Base-by-base conservation (phyloP, 2,113 vertebrate genomes). In the Eubucco bourcierii region DNA sequence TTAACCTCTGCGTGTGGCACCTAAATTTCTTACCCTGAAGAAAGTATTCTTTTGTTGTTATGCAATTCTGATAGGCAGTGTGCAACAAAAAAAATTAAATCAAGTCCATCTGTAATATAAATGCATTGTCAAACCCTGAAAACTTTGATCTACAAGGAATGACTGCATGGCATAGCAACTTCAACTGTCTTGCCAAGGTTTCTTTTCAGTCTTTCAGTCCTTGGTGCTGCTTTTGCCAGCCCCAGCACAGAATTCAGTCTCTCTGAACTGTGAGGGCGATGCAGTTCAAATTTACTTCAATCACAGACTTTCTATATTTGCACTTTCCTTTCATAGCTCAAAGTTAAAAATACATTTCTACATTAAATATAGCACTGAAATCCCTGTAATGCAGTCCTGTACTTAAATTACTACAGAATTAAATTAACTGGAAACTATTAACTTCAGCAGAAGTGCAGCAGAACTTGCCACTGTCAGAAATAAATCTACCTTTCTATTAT, bases 261-360 rank as follows among this genome's bases (percentile, higher is more conserved):
- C 28, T 73, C 41, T 78, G 47, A 88, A 59, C 41, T 80, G 60
- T 0, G 3, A 91, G 61, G 37, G 19, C 74, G 37, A 39, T 53
- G 50, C 31, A 29, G 76, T 91, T 91, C 90, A 94, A 47, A 71
- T 37, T 80, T 87, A 78, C 44, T 85, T 91, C 92, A 91, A n/a
- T 72, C 23, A 15, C 81, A 94, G 90, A 76, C 67, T 46, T 91
- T 82, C 88, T 91, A 84, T 95, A 95, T 91, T 93, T 91, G 53
- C n/a, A 39, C 73, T 88, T 94, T 91, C 95, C 50, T 90, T 78
- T 95, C 88, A 94, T 94, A 95, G 82, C 73, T 84, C 53, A 61
- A 81, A 93, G 86, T 56, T 91, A 94, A 95, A 95, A 95, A 95
- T 96, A 96, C 11, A 9, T 90, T 96, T 95, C 80, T 91, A 52